Percentiles rank a stretch among this genome's conserved stretches.
Conservation (phyloP, 1,140 invertebrate genomes). For the Drosophila bifasciata region DNA sequence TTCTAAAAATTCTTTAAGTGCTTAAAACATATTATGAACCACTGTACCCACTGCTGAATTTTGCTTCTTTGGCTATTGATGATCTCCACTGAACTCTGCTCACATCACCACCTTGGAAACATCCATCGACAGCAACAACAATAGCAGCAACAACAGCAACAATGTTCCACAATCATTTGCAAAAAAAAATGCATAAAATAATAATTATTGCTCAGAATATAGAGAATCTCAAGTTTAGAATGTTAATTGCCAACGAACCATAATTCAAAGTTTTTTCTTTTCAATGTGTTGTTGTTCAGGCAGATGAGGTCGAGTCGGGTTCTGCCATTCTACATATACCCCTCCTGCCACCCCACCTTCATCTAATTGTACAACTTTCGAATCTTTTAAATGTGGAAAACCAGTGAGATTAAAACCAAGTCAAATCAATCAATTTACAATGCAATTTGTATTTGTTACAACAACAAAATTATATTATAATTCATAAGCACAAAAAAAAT, state of each 20-base stretch:
- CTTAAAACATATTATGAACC: too few relatives aligned
- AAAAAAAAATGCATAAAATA: constrained; percentile 49
- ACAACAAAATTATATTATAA: constrained; percentile 13
- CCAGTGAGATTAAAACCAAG: too few relatives aligned
- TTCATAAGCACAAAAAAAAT: constrained; percentile 6
- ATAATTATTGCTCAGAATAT: constrained; percentile 49
- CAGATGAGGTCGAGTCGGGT: not conserved
- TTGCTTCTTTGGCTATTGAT: not conserved
- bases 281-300: constrained; percentile 26
- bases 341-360: too few relatives aligned
- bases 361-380: too few relatives aligned
- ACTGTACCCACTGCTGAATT: not conserved
- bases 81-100: constrained; percentile 21
- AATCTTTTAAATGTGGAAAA: too few relatives aligned
- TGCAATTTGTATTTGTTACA: constrained; percentile 22
- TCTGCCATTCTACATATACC: too few relatives aligned
- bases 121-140: not conserved
- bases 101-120: constrained; percentile 26
- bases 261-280: constrained; percentile 47
- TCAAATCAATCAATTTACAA: too few relatives aligned
- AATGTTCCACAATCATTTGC: constrained; percentile 54
- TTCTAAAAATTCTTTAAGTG: not conserved
- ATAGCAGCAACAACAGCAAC: not conserved
- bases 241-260: constrained; percentile 66
- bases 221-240: constrained; percentile 29